Evolutionary conservation across 2,113 vertebrate species (phyloP), one percentile per base, ranked within the genome.

Genomic region (Melanerpes aurifrons): DNA sequence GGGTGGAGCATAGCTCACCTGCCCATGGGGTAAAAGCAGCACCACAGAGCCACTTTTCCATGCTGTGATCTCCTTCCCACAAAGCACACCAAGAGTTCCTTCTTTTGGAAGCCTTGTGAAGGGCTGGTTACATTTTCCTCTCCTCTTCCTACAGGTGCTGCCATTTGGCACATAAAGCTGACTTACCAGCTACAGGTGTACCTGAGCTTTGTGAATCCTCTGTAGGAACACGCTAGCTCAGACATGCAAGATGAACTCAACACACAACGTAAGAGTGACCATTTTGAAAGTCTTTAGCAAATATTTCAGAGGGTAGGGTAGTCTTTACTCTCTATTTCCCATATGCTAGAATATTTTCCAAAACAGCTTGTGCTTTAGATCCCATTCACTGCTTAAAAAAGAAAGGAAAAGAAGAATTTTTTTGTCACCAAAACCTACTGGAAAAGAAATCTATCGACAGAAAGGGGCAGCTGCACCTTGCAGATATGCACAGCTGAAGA

Each of bases 381-480:
- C 4, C 24, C 15, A 54, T 45, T 80, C 6, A 81, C 32, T 77
- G 67, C 28, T 43, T 43, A 75, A 58, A 29, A 67, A 48, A 28
- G 16, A 32, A 29, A 16, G 20, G 29, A 22, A 47, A 68, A 47
- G 43, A 26, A 8, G 15, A 25, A 25, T 40, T 15, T 15, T 62
- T 64, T 61, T 86, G n/a, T 64, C 45, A 78, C 28, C 48, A 68
- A 91, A 92, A 77, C 26, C 63, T 83, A 31, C 31, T 92, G 72
- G 54, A 93, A 90, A 83, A 77, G 28, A 87, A 88, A 74, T 80
- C 43, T 63, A 67, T 70, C 16, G 37, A 62, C 24, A 72, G 87
- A 86, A 93, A 89, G 86, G 82, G 70, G 50, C 70, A 95, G 73
- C 83, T 91, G 80, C 67, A 95, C 87, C 87, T 86, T 91, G 76